Conservation (phyloP, 2,888 invertebrate genomes). For the Auanema sp. region DNA sequence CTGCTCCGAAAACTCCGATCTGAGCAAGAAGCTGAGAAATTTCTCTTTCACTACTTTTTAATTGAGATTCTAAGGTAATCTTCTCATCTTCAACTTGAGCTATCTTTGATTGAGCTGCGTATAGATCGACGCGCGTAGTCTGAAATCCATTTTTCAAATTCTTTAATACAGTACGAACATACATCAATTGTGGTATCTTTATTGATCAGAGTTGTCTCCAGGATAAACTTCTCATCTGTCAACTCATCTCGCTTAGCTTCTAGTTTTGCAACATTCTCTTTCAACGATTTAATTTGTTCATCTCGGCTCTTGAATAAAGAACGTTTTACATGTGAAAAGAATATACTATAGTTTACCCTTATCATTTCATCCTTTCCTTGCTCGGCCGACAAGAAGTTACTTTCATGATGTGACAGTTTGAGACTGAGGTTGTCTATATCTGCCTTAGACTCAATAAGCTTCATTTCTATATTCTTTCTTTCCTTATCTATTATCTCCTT, state of each 20-base stretch:
- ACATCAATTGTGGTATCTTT: constrained; percentile 40
- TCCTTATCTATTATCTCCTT: no score
- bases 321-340: no score
- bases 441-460: no score
- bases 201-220: constrained; percentile 30
- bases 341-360: no score
- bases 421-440: no score
- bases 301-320: no score
- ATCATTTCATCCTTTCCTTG: no score
- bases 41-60: constrained; percentile 22
- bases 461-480: no score
- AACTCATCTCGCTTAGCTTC: neutral
- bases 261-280: neutral
- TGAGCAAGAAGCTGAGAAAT: constrained; percentile 23
- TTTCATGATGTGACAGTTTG: no score
- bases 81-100: constrained; percentile 39
- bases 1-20: constrained; percentile 25
- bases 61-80: constrained; percentile 19
- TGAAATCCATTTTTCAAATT: no score
- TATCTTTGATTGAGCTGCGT: constrained; percentile 33
- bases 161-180: constrained; percentile 12
- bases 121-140: constrained; percentile 28
- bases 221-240: constrained; percentile 23
- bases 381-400: no score
- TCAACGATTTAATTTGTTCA: no score